A percentile compares a stretch with the other conserved stretches of the same genome.
These are phyloP conservation scores for Oncorhynchus masou DNA, from an alignment of 2,113 vertebrate genomes.

Conservation along the genomic window DNA sequence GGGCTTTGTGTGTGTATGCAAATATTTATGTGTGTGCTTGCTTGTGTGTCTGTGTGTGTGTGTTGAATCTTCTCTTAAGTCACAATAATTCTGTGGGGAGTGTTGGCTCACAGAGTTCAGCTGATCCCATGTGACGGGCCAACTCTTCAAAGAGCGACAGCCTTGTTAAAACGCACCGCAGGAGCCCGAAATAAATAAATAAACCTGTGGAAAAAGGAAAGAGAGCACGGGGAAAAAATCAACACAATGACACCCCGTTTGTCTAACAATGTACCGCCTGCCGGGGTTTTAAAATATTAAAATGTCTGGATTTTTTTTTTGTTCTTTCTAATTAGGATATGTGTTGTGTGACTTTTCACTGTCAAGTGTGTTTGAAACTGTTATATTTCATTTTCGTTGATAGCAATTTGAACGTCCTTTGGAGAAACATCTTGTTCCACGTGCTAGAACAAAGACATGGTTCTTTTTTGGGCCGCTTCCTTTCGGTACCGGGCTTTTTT, in stretches of 20 bases:
- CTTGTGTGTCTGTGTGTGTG: not conserved
- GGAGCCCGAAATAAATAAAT: conserved; percentile 61
- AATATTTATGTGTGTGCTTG: conserved; percentile 1
- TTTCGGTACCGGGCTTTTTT: not conserved
- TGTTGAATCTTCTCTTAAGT: not conserved
- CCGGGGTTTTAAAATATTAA: conserved; percentile 71
- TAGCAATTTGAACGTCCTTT: conserved; percentile 72
- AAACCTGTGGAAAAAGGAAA: conserved; percentile 44
- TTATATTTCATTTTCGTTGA: conserved; percentile 64
- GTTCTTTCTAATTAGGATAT: conserved; percentile 70
- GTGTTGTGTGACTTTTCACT: conserved; percentile 69
- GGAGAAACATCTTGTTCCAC: conserved; percentile 64
- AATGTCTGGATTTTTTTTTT: conserved; percentile 63
- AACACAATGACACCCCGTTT: conserved; percentile 66
- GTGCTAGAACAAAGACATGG: conserved; percentile 62
- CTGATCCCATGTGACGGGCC: conserved; percentile 58
- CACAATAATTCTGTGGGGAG: not conserved
- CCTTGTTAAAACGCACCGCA: conserved; percentile 64
- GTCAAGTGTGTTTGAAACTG: conserved; percentile 67
- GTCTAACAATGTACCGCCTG: conserved; percentile 71
- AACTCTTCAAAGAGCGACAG: conserved; percentile 61
- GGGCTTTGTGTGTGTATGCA: not conserved
- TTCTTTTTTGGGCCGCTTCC: conserved; percentile 3
- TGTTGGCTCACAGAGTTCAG: conserved; percentile 32
- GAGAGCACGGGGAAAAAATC: conserved; percentile 39